Evolutionary conservation across 2,797 vertebrate genomes (phyloP).

Genomic region (Adrianichthys oophorus): DNA sequence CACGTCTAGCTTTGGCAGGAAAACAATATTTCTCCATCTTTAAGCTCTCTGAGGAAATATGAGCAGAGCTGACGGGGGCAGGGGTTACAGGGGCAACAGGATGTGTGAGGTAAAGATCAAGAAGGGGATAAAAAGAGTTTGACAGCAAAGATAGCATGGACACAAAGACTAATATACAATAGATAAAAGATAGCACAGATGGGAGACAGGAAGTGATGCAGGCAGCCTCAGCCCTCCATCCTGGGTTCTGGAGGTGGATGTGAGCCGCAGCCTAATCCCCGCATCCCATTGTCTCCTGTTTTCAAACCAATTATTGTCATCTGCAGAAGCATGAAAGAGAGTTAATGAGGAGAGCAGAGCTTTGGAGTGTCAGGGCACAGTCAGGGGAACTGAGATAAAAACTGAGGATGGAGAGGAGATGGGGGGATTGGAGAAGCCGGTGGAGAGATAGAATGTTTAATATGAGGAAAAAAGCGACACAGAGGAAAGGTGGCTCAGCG

Average conservation of each 20-base stretch:
- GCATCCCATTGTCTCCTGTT: conserved; percentile 73
- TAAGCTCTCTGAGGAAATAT: conserved; percentile 26
- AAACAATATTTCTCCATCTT: conserved; percentile 37
- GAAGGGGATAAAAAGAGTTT: conserved; percentile 18
- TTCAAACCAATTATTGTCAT: conserved; percentile 79
- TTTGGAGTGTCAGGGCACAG: conserved; percentile 72
- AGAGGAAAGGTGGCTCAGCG: conserved; percentile 25
- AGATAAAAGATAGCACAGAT: conserved; percentile 6
- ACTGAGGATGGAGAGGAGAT: conserved; percentile 22
- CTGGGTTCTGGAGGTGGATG: conserved; percentile 25
- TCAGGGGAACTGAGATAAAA: conserved; percentile 56
- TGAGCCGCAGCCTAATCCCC: conserved; percentile 66
- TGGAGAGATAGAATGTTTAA: conserved; percentile 42
- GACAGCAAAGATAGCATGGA: conserved; percentile 1
- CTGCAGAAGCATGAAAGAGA: conserved; percentile 63
- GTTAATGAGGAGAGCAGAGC: conserved; percentile 74
- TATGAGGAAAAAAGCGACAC: conserved; percentile 40
- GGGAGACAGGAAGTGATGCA: conserved; percentile 27
- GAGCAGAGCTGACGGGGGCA: conserved; percentile 20
- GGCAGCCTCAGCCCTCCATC: neutral
- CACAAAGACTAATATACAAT: conserved; percentile 21
- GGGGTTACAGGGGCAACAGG: conserved; percentile 7
- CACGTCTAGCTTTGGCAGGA: conserved; percentile 48
- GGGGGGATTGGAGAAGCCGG: conserved; percentile 29
- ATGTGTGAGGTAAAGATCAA: conserved; percentile 18